phyloP scores from a whole-genome alignment of 2,888 invertebrate genomes.

The Zootermopsis nevadensis region DNA sequence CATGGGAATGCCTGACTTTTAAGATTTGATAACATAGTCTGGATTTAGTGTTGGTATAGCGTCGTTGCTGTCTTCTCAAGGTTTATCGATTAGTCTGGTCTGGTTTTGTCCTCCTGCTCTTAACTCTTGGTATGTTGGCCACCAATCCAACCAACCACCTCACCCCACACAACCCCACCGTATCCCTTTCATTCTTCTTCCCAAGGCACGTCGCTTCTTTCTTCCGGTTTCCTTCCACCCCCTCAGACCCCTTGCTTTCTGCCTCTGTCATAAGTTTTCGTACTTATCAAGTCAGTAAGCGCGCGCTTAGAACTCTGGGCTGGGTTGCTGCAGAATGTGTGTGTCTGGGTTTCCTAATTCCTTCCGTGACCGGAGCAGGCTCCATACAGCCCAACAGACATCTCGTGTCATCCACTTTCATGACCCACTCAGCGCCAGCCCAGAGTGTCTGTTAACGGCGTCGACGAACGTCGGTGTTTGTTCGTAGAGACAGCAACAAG shows the following conservation, averaged over 20 bases:
- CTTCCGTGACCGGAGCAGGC: background rate
- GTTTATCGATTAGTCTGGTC: conserved; percentile 48
- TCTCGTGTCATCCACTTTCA: background rate
- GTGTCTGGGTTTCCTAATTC: conserved; percentile 12
- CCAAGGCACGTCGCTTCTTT: background rate
- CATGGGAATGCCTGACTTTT: too few relatives aligned
- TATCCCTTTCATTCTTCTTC: conserved; percentile 17
- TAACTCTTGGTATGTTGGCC: conserved; percentile 8
- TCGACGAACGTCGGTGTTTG: too few relatives aligned
- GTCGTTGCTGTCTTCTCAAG: conserved; percentile 35
- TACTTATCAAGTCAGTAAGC: conserved; percentile 36
- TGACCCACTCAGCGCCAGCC: too few relatives aligned
- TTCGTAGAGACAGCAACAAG: too few relatives aligned
- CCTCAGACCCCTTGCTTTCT: background rate
- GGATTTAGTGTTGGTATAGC: background rate
- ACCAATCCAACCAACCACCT: background rate
- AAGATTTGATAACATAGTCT: background rate
- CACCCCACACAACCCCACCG: background rate
- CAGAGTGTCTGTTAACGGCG: too few relatives aligned
- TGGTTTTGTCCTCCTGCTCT: conserved; percentile 3
- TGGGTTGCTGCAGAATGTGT: conserved; percentile 3
- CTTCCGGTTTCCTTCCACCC: background rate
- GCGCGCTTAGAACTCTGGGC: conserved; percentile 31
- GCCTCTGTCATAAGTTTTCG: conserved; percentile 32
- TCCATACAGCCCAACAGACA: background rate